Conservation (phyloP, 2,113 vertebrate species). For the Trinectes maculatus region DNA sequence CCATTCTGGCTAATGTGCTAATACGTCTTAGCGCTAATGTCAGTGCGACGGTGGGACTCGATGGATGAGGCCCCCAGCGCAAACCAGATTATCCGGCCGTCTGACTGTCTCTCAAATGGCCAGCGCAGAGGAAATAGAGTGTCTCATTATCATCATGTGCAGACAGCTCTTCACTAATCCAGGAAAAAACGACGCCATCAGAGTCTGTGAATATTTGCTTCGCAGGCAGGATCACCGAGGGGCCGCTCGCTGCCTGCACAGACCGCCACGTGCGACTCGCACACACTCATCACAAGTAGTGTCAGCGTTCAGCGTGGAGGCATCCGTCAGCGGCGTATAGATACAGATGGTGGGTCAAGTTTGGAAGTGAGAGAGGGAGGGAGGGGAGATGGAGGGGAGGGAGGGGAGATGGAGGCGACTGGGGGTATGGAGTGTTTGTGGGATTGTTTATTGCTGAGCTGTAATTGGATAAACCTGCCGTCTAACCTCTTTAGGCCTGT, state of each 20-base stretch:
- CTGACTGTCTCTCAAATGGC: conserved; percentile 70
- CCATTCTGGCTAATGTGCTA: conserved; percentile 78
- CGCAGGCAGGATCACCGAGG: conserved; percentile 49
- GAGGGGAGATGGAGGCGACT: conserved; percentile 42
- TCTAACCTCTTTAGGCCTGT: conserved; percentile 79
- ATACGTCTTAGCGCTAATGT: conserved; percentile 77
- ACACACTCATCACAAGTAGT: conserved; percentile 61
- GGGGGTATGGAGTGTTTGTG: conserved; percentile 57
- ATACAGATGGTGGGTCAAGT: conserved; percentile 71
- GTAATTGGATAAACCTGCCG: conserved; percentile 77
- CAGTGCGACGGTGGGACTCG: conserved; percentile 54
- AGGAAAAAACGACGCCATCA: conserved; percentile 58
- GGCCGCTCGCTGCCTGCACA: conserved; percentile 37
- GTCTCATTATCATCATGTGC: conserved; percentile 73
- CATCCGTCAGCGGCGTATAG: conserved; percentile 59
- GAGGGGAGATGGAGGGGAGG: conserved; percentile 17
- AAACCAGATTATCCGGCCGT: conserved; percentile 75
- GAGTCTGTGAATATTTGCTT: conserved; percentile 70
- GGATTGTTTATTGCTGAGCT: conserved; percentile 78
- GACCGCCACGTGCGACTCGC: too few relatives aligned
- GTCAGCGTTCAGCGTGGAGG: conserved; percentile 31
- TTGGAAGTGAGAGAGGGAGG: conserved; percentile 54
- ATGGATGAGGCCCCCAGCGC: conserved; percentile 68
- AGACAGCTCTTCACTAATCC: conserved; percentile 71
- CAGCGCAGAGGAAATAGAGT: conserved; percentile 66